Evolutionary conservation across 1,140 invertebrate genomes (phyloP).

Genomic region (Acromyrmex heyeri): DNA sequence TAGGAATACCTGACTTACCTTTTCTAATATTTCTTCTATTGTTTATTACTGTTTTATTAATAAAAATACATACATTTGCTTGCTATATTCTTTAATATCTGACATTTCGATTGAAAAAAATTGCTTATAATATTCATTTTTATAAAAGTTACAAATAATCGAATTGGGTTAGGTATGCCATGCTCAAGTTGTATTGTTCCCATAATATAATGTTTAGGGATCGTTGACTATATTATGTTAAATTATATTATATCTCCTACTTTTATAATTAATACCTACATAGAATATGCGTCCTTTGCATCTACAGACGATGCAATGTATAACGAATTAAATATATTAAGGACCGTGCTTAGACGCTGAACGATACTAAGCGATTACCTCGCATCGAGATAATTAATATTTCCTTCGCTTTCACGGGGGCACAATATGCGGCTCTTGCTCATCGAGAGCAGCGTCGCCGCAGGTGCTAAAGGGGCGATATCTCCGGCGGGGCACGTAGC

Average conservation of each 20-base stretch:
- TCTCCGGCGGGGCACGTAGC: constrained; percentile 53
- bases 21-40: no score
- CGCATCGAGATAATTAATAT: constrained; percentile 52
- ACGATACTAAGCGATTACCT: constrained; percentile 18
- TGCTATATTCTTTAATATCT: no score
- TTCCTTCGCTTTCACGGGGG: constrained; percentile 47
- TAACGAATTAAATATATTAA: constrained; percentile 14
- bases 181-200: no score
- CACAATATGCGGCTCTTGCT: constrained; percentile 35
- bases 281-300: neutral
- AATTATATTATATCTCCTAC: neutral
- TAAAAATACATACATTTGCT: no score
- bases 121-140: no score
- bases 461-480: constrained; percentile 60
- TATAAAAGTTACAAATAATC: no score
- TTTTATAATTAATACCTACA: neutral
- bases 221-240: no score
- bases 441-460: constrained; percentile 48
- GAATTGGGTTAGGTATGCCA: no score
- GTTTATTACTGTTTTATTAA: no score
- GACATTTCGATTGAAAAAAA: no score
- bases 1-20: no score
- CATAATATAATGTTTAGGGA: no score
- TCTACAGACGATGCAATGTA: neutral
- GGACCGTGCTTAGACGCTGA: constrained; percentile 3